These are phyloP conservation scores for Bufo gargarizans DNA, from an alignment of 2,113 vertebrate genomes.

Conservation along the genomic window DNA sequence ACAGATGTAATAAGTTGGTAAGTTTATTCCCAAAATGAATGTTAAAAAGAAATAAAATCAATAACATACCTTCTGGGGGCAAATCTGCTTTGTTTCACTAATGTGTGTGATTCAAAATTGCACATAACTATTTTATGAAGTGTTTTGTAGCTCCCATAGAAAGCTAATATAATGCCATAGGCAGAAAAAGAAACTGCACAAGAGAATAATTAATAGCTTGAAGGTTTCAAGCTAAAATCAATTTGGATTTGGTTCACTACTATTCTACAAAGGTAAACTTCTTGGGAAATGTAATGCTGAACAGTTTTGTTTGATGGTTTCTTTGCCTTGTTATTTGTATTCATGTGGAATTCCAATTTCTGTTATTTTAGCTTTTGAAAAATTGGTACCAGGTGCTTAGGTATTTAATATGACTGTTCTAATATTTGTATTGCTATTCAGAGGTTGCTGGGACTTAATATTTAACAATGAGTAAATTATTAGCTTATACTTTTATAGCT, in stretches of 20 bases:
- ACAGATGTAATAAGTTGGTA: slow-evolving; percentile 47
- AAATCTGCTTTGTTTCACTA: slow-evolving; percentile 56
- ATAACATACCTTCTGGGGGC: slow-evolving; percentile 47
- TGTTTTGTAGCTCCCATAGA: slow-evolving; percentile 55
- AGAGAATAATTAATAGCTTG: slow-evolving; percentile 56
- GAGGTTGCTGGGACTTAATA: not conserved
- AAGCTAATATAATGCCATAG: slow-evolving; percentile 50
- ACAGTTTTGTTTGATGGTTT: slow-evolving; percentile 17
- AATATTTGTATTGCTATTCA: not conserved
- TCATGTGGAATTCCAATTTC: not conserved
- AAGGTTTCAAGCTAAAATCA: slow-evolving; percentile 53
- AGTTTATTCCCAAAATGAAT: slow-evolving; percentile 49
- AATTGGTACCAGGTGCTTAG: not conserved
- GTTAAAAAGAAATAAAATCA: slow-evolving; percentile 51
- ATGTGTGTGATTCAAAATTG: slow-evolving; percentile 52
- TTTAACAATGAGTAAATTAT: not conserved
- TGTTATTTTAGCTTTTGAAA: slow-evolving; percentile 24
- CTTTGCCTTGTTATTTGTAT: slow-evolving; percentile 39
- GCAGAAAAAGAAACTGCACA: slow-evolving; percentile 47
- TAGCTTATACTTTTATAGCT: not conserved
- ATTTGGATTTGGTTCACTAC: slow-evolving; percentile 46
- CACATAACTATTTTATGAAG: slow-evolving; percentile 57
- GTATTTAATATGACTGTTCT: not conserved
- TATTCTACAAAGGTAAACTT: slow-evolving; percentile 53
- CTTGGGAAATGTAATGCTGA: slow-evolving; percentile 16